Conservation (phyloP, 1,140 invertebrate genomes). For the Palaemon carinicauda region DNA sequence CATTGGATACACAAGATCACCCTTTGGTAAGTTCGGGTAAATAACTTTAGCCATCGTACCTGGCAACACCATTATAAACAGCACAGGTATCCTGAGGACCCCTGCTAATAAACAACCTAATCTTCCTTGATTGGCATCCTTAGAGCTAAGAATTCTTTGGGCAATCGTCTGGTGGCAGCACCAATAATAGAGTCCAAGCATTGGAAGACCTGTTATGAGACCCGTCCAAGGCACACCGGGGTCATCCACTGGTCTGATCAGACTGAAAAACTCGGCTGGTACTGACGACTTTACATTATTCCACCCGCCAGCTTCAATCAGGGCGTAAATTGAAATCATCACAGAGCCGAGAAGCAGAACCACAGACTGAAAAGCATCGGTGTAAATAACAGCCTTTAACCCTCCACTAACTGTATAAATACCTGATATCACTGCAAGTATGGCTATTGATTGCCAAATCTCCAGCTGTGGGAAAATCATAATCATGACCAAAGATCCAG, state of each 20-base stretch:
- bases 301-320: neutral
- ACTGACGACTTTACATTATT: neutral
- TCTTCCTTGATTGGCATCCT: neutral
- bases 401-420: neutral
- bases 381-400: neutral
- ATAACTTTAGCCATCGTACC: neutral
- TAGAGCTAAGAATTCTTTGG: neutral
- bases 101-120: neutral
- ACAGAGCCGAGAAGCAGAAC: neutral
- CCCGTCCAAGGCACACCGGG: neutral
- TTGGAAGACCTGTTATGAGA: neutral
- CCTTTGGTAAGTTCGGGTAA: neutral
- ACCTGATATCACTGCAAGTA: neutral
- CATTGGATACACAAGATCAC: neutral
- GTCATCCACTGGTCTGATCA: conserved; percentile 5
- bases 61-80: conserved; percentile 1
- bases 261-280: neutral
- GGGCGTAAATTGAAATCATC: neutral
- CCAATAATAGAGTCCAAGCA: neutral
- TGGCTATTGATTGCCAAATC: neutral
- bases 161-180: neutral
- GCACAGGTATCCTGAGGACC: neutral
- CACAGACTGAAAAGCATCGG: neutral
- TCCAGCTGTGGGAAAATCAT: neutral
- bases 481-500: neutral